Conservation (phyloP, 2,888 invertebrate genomes). For the Plagiodera versicolora region DNA sequence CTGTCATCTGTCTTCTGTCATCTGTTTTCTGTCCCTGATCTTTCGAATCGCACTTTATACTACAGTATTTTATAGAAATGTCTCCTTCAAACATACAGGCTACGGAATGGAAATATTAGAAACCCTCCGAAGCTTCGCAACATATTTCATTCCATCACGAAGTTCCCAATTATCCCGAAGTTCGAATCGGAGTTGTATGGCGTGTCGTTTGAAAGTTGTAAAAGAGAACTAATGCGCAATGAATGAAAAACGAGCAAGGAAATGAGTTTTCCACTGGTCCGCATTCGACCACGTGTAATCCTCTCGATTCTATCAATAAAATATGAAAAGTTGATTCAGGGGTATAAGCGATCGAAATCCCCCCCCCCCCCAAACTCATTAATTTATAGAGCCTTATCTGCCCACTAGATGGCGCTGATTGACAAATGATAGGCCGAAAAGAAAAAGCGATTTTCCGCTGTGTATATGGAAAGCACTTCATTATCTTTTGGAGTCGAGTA, state of each 20-base stretch:
- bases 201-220: slow-evolving; percentile 11
- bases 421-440: no score
- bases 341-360: not conserved
- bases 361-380: no score
- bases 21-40: no score
- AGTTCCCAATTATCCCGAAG: slow-evolving; percentile 1
- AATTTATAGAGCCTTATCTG: no score
- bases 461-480: slow-evolving; percentile 1
- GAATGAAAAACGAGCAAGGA: slow-evolving; percentile 16
- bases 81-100: no score
- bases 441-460: not conserved
- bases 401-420: no score
- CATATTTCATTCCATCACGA: not conserved
- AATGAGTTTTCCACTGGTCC: slow-evolving; percentile 21
- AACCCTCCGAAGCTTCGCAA: not conserved
- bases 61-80: no score
- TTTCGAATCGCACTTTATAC: no score
- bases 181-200: slow-evolving; percentile 1
- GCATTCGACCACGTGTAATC: slow-evolving; percentile 6
- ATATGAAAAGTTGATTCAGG: slow-evolving; percentile 8
- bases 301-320: slow-evolving; percentile 13
- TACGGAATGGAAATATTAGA: no score
- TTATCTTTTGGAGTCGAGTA: slow-evolving; percentile 9
- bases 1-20: no score
- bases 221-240: slow-evolving; percentile 19